Percentiles rank a stretch among this genome's conserved stretches.
Evolutionary conservation across 2,113 vertebrate genomes (phyloP).

Genomic region (Corynorhinus townsendii): DNA sequence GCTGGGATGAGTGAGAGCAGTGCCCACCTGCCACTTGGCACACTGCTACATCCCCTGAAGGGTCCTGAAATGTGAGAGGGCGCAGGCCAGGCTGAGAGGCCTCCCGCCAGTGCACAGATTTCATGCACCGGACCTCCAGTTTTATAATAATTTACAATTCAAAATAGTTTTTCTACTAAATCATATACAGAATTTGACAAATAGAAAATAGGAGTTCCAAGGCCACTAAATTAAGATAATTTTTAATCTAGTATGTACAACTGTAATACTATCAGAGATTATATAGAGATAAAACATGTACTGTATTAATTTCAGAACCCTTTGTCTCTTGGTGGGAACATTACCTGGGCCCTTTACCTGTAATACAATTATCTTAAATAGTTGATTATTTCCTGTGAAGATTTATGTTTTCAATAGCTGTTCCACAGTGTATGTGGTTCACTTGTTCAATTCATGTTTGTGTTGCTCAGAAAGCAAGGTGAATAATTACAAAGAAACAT

Average conservation of each 20-base stretch:
- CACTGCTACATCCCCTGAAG: too few species aligned
- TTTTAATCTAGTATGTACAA: background rate
- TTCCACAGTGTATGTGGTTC: background rate
- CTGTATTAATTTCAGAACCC: background rate
- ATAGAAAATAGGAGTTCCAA: background rate
- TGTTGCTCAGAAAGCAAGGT: background rate
- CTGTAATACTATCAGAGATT: background rate
- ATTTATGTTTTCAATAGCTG: background rate
- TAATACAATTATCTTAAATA: constrained; percentile 3
- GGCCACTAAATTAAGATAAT: background rate
- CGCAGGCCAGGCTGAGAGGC: too few species aligned
- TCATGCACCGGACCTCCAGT: too few species aligned
- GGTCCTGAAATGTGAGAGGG: too few species aligned
- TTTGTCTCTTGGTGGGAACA: background rate
- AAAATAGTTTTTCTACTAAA: background rate
- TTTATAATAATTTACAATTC: background rate
- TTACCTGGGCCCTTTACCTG: background rate
- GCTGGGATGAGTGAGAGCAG: too few species aligned
- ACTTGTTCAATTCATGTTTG: background rate
- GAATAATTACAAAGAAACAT: background rate
- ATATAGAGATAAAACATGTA: background rate
- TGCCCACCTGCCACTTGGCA: too few species aligned
- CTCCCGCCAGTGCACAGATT: too few species aligned
- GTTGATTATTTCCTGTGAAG: background rate
- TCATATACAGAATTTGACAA: background rate